A percentile compares a stretch with the other conserved stretches of the same genome.
phyloP scores from a whole-genome alignment of 2,113 vertebrate species.

The Nyctibius bracteatus region DNA sequence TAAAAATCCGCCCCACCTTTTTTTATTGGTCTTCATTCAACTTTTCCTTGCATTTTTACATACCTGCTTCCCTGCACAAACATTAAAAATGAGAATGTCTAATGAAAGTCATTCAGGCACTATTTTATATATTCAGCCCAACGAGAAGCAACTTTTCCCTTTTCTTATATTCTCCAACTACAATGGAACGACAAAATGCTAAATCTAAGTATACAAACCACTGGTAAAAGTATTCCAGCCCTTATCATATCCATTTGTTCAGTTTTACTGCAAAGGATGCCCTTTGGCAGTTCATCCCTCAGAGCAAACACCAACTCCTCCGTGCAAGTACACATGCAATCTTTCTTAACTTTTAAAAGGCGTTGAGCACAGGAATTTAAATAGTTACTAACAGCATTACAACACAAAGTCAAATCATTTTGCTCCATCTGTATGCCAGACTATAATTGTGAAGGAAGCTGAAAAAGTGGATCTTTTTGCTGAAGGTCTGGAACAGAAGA shows the following conservation, averaged over 20 bases:
- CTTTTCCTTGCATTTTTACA: background rate
- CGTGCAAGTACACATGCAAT: background rate
- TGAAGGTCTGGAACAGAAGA: background rate
- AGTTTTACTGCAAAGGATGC: background rate
- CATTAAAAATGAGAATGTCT: background rate
- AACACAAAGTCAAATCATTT: background rate
- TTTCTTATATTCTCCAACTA: background rate
- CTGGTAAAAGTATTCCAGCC: background rate
- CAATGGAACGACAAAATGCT: background rate
- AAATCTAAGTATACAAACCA: background rate
- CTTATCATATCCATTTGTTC: background rate
- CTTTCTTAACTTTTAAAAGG: constrained; percentile 6
- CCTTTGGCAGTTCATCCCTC: background rate
- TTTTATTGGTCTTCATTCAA: background rate
- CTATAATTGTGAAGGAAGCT: background rate
- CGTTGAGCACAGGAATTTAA: background rate
- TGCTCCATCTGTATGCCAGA: background rate
- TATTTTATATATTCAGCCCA: background rate
- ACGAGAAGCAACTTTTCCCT: background rate
- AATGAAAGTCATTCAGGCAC: background rate
- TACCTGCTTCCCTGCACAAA: background rate
- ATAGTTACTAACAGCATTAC: background rate
- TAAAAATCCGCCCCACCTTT: background rate
- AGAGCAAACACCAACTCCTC: background rate
- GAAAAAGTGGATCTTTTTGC: background rate